Base-by-base conservation (phyloP, 1,140 invertebrate genomes). In the Sycophila sp. region DNA sequence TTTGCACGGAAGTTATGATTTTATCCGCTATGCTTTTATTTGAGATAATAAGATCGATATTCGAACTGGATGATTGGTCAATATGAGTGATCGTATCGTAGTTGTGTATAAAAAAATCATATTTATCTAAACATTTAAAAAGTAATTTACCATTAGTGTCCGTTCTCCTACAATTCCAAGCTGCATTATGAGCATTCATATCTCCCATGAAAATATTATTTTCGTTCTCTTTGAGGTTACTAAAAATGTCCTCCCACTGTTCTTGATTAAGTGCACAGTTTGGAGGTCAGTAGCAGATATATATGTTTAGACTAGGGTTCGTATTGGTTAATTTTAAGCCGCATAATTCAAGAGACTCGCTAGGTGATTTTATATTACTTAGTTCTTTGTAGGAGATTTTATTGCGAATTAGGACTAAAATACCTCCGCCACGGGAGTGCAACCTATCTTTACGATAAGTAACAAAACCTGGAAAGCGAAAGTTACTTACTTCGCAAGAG, bases 1-100 rank as follows among this genome's bases (percentile, higher is more conserved):
- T 71, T 30, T 76, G 32, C 6, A 74, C 72, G 24, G 74, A 55
- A 76, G 76, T 78, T 60, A 72, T 69, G 42, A 77, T 69, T 53
- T 76, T 71, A 51, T 71, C 47, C 26, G 34, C 15, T 4, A 36
- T 34, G 8, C 17, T 2, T 5, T 8, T 8, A 36, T 10, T 36
- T 19, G 30, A 58, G 26, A 17, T 36, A 8, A 58, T 36, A 5
- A 58, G 17, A 36, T 58, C 55, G 2, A 58, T 17, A 36, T 58
- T 58, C 1, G 55, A 58, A 3, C 2, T 34, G 2, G 13, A 19
- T 8, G 17, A 3, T 7, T 13, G 26, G 2, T 30, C 51, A 17
- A 55, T n/a, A 28, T 32, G 28, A 17, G 51, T 55, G 6, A 15
- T 30, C 4, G 51, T 55, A 34, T 55, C 15, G 3, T 11, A 6